Percentiles rank a stretch among this genome's conserved stretches.
Conservation (phyloP, 2,797 vertebrate species). For the Acipenser ruthenus region DNA sequence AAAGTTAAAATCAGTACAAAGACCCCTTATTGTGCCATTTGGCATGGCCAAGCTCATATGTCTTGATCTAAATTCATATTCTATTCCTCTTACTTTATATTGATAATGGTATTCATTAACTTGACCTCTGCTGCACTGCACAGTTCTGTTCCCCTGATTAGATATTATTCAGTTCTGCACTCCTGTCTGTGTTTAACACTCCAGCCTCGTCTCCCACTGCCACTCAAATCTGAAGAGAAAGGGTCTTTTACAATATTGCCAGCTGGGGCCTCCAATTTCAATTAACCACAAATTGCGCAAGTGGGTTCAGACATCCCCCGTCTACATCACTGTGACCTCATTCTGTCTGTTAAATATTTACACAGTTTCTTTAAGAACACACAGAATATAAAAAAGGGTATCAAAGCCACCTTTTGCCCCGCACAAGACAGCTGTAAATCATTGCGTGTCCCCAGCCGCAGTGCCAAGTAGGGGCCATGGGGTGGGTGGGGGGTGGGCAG, state of each 20-base stretch:
- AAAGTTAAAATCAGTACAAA: no score
- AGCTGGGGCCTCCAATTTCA: constrained; percentile 20
- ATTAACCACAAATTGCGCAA: constrained; percentile 32
- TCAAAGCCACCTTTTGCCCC: background rate
- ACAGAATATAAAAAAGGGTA: constrained; percentile 15
- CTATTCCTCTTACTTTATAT: no score
- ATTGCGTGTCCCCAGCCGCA: background rate
- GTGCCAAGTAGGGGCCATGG: background rate
- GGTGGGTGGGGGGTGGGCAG: background rate
- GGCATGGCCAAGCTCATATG: no score
- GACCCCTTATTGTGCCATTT: no score
- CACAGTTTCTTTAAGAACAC: constrained; percentile 24
- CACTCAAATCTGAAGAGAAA: constrained; percentile 19
- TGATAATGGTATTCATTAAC: no score
- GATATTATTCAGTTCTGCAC: no score
- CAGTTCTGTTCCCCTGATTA: no score
- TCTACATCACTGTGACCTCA: constrained; percentile 29
- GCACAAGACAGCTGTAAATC: background rate
- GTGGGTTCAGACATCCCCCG: constrained; percentile 25
- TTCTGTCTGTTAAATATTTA: constrained; percentile 30
- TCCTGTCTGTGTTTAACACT: no score
- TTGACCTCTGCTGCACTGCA: no score
- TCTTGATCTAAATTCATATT: no score
- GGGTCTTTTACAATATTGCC: constrained; percentile 16
- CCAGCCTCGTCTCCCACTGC: constrained; percentile 14